Conservation (phyloP, 1,140 invertebrate species). For the Platyura marginata region DNA sequence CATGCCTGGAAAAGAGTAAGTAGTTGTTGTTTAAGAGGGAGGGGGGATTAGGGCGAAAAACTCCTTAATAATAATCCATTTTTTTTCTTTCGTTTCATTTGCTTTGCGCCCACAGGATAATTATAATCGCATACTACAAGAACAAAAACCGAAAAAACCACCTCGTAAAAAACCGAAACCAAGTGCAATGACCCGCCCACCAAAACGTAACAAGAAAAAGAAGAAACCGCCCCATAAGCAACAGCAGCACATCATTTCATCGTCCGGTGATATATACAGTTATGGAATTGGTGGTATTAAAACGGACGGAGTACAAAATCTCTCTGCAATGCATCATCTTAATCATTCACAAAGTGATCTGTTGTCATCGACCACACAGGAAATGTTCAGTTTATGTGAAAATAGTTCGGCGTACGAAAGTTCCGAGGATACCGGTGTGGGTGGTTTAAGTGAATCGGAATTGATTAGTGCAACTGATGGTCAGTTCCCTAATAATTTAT, state of each 20-base stretch:
- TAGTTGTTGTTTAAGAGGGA: constrained; percentile 4
- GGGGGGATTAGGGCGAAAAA: background rate
- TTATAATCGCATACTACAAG: constrained; percentile 48
- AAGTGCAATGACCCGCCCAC: constrained; percentile 48
- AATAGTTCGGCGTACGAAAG: constrained; percentile 36
- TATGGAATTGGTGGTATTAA: background rate
- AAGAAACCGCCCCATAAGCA: background rate
- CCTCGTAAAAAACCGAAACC: constrained; percentile 57
- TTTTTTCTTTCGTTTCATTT: background rate
- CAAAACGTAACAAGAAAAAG: constrained; percentile 37
- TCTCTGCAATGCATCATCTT: too few relatives aligned
- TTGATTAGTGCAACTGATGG: constrained; percentile 25
- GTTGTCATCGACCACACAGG: background rate
- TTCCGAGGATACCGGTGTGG: constrained; percentile 33
- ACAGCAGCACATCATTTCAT: background rate
- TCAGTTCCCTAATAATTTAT: background rate
- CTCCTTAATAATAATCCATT: too few relatives aligned
- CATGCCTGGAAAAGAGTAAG: constrained; percentile 54
- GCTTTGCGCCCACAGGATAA: constrained; percentile 35
- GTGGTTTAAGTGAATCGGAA: constrained; percentile 32
- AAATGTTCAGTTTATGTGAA: constrained; percentile 25
- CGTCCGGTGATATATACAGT: background rate
- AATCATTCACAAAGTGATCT: background rate
- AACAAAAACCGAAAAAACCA: constrained; percentile 56
- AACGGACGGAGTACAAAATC: background rate